phyloP scores from a whole-genome alignment of 2,113 vertebrate genomes.

The Notothenia rossii region DNA sequence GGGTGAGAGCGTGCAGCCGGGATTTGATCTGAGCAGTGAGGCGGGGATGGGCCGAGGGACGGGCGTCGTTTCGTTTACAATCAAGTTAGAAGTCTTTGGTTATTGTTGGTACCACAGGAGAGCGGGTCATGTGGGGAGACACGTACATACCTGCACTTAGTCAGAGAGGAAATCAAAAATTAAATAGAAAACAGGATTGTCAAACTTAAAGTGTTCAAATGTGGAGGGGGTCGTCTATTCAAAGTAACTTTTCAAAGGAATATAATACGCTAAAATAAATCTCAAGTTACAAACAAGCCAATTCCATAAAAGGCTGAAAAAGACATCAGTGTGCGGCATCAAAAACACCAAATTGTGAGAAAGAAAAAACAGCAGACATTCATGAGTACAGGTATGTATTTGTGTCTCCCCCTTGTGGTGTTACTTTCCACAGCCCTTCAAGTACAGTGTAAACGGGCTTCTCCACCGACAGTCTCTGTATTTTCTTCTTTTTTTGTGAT shows the following conservation, averaged over 20 bases:
- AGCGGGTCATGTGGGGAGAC: constrained; percentile 54
- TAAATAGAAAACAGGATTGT: constrained; percentile 76
- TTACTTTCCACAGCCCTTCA: constrained; percentile 80
- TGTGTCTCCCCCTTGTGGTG: constrained; percentile 82
- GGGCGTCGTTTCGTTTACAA: constrained; percentile 81
- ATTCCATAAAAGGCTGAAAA: constrained; percentile 23
- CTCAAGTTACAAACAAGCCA: constrained; percentile 32
- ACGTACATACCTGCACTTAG: constrained; percentile 61
- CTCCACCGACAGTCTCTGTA: constrained; percentile 82
- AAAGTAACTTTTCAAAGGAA: constrained; percentile 6
- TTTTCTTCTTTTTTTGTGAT: constrained; percentile 44
- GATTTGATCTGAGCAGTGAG: constrained; percentile 67
- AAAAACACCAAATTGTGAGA: constrained; percentile 20
- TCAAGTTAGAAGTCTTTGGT: constrained; percentile 89
- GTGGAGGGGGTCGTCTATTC: not conserved
- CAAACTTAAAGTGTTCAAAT: constrained; percentile 75
- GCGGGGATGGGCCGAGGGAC: constrained; percentile 61
- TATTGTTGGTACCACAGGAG: constrained; percentile 79
- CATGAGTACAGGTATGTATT: constrained; percentile 50
- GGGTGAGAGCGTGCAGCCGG: constrained; percentile 46
- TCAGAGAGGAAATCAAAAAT: constrained; percentile 47
- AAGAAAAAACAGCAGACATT: constrained; percentile 69
- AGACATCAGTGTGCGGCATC: constrained; percentile 23
- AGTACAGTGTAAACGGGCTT: constrained; percentile 87
- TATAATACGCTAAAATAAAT: constrained; percentile 15